Evolutionary conservation across 2,888 invertebrate genomes (phyloP).

Genomic region (Eilema depressum): DNA sequence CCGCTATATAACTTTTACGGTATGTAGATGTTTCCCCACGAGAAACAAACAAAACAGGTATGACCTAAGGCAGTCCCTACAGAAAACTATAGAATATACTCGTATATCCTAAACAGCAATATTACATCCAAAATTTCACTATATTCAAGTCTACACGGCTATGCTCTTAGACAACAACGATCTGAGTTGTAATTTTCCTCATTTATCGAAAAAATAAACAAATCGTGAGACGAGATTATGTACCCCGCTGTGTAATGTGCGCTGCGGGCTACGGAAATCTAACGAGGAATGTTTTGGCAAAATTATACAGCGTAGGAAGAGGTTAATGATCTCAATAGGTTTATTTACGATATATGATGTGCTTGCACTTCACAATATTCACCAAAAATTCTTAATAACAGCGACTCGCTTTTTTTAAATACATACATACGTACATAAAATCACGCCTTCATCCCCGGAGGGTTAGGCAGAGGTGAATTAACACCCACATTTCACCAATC

Average conservation of each 20-base stretch:
- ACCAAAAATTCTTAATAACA: neutral
- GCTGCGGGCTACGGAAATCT: neutral
- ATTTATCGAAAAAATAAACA: conserved; percentile 6
- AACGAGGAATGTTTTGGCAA: too few species aligned
- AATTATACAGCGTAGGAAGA: neutral
- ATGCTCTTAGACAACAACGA: neutral
- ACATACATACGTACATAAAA: too few species aligned
- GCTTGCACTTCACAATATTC: neutral
- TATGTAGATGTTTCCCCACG: too few species aligned
- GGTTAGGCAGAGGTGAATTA: too few species aligned
- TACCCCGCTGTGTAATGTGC: conserved; percentile 9
- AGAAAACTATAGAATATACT: neutral
- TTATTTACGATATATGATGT: too few species aligned
- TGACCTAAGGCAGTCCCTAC: neutral
- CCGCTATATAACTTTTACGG: too few species aligned
- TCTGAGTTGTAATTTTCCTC: neutral
- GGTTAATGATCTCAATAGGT: neutral
- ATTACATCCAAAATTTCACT: neutral
- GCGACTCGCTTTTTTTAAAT: too few species aligned
- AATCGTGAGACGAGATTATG: neutral
- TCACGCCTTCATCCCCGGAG: too few species aligned
- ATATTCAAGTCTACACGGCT: neutral
- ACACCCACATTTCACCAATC: too few species aligned
- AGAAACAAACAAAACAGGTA: neutral
- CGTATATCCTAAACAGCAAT: neutral